Evolutionary conservation across 2,888 invertebrate species (phyloP), one percentile per base, ranked within the genome.

Genomic region (Drosophila parthenogenetica): DNA sequence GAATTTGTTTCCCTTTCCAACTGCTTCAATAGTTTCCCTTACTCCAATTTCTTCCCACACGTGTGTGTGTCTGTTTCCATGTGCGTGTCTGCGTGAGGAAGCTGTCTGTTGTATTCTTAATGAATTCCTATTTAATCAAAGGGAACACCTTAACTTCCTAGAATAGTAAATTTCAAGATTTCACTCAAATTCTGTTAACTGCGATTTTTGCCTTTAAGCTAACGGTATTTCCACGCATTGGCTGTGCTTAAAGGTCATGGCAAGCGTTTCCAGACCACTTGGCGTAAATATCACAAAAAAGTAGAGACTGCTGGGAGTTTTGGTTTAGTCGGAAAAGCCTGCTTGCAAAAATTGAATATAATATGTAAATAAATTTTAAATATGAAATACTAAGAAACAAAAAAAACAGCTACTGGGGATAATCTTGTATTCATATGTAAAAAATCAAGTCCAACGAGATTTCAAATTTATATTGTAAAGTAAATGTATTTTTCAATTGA

Each of bases 51-150:
- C 40, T 32, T 13, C 14, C 17, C 42, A 35, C 8, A 0, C 22
- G 16, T 14, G n/a, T 59, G 53, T 17, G 19, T 53, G 58, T 71
- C 68, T 46, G 66, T 46, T 37, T 57, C 50, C n/a, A 48, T 49
- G 48, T 39, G 54, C 42, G 62, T 65, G 61, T 58, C 45, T 39
- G 54, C 42, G 62, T 65, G 55, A 51, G 53, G 43, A 25, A 45
- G 51, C 46, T 64, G 64, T 46, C 48, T 59, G 53, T 59, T 66
- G 61, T 78, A 68, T 59, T 73, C 78, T 70, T 82, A 85, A 87
- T 87, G 77, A 85, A 87, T 82, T 82, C 82, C 74, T 68, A 84
- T 86, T 80, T 74, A 48, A 68, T 39, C 46, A 66, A 73, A 53
- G 62, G 69, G 58, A 35, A 11, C 51, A 43, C 16, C 39, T 39